These are phyloP conservation scores for Nannoperca australis DNA, from an alignment of 2,797 vertebrate species.

Conservation along the genomic window DNA sequence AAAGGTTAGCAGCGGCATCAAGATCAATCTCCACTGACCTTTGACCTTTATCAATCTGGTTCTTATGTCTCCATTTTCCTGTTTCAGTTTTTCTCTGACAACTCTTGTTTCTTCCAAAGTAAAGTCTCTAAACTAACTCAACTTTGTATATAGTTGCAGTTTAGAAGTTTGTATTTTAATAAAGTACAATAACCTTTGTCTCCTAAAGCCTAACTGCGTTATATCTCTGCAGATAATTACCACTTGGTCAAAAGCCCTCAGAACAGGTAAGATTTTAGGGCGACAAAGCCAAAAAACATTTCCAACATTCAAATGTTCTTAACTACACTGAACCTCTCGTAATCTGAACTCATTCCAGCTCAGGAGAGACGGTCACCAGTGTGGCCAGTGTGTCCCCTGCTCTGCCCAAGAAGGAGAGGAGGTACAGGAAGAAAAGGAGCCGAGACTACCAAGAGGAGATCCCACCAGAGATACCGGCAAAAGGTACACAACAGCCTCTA, in stretches of 20 bases:
- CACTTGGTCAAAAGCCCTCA: conserved; percentile 94
- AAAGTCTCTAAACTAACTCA: not conserved
- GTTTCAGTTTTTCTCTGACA: not conserved
- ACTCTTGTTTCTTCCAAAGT: not conserved
- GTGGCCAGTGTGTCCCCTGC: conserved; percentile 88
- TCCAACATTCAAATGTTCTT: not conserved
- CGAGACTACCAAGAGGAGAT: conserved; percentile 84
- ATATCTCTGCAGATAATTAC: conserved; percentile 87
- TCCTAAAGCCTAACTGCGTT: not conserved
- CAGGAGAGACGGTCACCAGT: conserved; percentile 93
- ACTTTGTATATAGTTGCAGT: not conserved
- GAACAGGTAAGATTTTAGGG: conserved; percentile 88
- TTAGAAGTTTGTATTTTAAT: not conserved
- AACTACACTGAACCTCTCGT: conserved; percentile 12
- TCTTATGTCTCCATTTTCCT: not conserved
- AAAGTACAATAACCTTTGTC: not conserved
- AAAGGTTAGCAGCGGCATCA: conserved; percentile 83
- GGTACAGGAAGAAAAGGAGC: conserved; percentile 87
- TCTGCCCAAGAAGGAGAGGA: conserved; percentile 90
- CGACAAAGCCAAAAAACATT: not conserved
- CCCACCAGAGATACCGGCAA: conserved; percentile 94
- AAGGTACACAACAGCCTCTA: conserved; percentile 84
- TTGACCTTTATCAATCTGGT: not conserved
- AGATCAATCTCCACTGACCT: not conserved
- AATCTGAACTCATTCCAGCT: conserved; percentile 77